phyloP scores from a whole-genome alignment of 2,113 vertebrate species.

The Silurus glanis region DNA sequence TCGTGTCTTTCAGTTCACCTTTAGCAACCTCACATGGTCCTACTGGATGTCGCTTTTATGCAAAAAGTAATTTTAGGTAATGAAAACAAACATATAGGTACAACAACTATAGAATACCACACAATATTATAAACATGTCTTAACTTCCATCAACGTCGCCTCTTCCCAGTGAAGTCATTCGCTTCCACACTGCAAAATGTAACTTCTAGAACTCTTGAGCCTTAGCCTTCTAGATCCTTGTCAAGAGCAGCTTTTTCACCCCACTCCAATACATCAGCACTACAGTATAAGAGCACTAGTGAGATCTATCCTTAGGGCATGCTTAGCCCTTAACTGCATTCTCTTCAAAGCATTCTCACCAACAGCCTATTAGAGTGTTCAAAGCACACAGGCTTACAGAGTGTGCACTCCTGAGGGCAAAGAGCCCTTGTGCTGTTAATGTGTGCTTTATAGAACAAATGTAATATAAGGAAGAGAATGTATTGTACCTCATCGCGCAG shows the following conservation, averaged over 20 bases:
- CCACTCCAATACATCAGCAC: slow-evolving; percentile 15
- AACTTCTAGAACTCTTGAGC: not conserved
- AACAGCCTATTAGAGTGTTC: not conserved
- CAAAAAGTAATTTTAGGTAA: not conserved
- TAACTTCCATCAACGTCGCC: not conserved
- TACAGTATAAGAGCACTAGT: slow-evolving; percentile 8
- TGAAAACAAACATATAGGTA: not conserved
- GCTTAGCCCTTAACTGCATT: not conserved
- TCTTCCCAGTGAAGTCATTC: not conserved
- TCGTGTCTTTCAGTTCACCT: not conserved
- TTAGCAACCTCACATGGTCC: not conserved
- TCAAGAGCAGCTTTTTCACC: not conserved
- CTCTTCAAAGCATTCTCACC: slow-evolving; percentile 30
- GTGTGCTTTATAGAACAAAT: not conserved
- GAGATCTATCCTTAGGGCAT: not conserved
- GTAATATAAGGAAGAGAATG: not conserved
- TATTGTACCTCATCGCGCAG: not conserved
- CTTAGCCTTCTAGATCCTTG: not conserved
- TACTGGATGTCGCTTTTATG: not conserved
- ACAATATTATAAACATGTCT: not conserved
- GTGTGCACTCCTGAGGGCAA: not conserved
- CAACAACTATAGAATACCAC: not conserved
- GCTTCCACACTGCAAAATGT: not conserved
- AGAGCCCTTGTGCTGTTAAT: slow-evolving; percentile 5
- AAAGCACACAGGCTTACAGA: slow-evolving; percentile 3